Evolutionary conservation across 2,113 vertebrate genomes (phyloP), one percentile per base, ranked within the genome.

Genomic region (Varanus salvator): DNA sequence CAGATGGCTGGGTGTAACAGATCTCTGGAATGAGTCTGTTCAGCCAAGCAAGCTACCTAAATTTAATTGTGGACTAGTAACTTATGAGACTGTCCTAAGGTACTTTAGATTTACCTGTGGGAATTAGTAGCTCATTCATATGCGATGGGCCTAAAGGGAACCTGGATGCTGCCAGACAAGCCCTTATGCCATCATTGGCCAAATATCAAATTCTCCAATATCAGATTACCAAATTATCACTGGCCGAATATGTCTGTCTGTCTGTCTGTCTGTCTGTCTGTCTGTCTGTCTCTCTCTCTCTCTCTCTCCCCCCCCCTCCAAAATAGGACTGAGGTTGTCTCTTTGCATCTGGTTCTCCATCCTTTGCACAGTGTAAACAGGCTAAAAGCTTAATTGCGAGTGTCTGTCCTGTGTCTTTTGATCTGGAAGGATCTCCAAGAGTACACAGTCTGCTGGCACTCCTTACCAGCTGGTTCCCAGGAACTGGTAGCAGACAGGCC

Each of bases 381-480:
- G 21, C 5, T 25, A 85, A 78, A 75, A 57, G 31, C 66, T 72
- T 88, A 84, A 84, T 84, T 85, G 90, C 81, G 64, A 6, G 38
- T 1, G n/a, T 38, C 66, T 87, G 23, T 38, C n/a, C 23, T 4
- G 1, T 4, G 52, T 44, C 44, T 60, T 76, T 78, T 84, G 66
- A 78, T 72, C 81, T 52, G 6, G 38, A 31, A 21, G 74, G 48
- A 31, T 80, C 48, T 50, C 25, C 0, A 3, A 25, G 15, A 8
- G 25, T 27, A 48, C 29, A 1, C 31, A 4, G 3, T 38, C 50
- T 11, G 38, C 12, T 9, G 1, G 11, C 25, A 5, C 6, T 25
- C 64, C 23, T 74, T 34, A 21, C 27, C 9, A 27, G 38, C 34
- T 12, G 48, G 19, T 34, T 64, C 52, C 5, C 1, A 15, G 64